Conservation (phyloP, 1,140 invertebrate species). For the Bombus polaris region DNA sequence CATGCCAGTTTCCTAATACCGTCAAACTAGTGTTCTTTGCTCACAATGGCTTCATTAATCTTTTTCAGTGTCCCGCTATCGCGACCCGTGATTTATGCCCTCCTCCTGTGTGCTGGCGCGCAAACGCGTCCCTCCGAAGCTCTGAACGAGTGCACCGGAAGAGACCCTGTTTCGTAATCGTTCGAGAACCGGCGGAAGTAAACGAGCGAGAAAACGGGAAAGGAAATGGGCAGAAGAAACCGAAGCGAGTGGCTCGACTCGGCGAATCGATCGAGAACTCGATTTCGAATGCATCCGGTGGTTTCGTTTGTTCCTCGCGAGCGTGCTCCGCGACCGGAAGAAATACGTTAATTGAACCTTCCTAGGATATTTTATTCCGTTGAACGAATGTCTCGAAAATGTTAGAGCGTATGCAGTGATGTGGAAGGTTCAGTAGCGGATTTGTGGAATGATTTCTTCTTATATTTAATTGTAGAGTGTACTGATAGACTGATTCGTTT, state of each 20-base stretch:
- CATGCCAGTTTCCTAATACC: slow-evolving; percentile 27
- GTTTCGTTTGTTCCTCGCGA: neutral
- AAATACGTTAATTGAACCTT: neutral
- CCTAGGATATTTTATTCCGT: neutral
- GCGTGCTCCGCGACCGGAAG: neutral
- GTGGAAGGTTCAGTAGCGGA: no score
- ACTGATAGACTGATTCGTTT: no score
- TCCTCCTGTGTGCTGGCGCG: neutral
- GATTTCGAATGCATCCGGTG: slow-evolving; percentile 13
- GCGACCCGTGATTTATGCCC: slow-evolving; percentile 34
- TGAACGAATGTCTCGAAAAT: neutral
- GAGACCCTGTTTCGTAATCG: slow-evolving; percentile 7
- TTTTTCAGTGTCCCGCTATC: slow-evolving; percentile 41
- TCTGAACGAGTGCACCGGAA: slow-evolving; percentile 13
- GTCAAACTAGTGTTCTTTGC: slow-evolving; percentile 30
- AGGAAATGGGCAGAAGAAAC: neutral
- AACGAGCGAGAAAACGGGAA: slow-evolving; percentile 3
- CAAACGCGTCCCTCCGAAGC: neutral
- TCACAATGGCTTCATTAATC: slow-evolving; percentile 52
- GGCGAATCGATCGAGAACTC: neutral
- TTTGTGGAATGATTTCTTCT: no score
- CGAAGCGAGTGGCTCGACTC: neutral
- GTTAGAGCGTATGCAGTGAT: neutral
- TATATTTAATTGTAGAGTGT: no score
- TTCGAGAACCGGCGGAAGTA: neutral